These are phyloP conservation scores for Echiichthys vipera DNA, from an alignment of 2,797 vertebrate genomes.

Conservation along the genomic window DNA sequence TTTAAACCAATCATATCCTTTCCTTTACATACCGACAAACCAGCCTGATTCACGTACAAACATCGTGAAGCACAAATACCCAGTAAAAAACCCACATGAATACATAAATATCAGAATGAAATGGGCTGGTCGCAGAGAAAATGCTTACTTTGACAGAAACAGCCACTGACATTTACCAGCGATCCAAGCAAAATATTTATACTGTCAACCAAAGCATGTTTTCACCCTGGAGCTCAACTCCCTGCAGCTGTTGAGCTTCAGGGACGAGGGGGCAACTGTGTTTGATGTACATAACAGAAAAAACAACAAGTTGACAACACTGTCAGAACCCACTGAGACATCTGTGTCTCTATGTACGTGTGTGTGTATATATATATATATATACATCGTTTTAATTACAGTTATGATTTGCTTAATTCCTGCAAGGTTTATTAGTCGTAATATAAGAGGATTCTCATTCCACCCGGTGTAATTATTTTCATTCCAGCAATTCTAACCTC, in stretches of 20 bases:
- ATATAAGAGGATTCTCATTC: not conserved
- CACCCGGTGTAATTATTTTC: not conserved
- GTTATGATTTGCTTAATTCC: not conserved
- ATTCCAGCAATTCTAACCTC: not conserved
- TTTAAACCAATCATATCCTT: not conserved
- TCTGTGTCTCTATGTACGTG: not conserved
- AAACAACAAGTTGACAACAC: not conserved
- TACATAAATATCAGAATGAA: conserved; percentile 11
- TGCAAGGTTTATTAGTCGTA: not conserved
- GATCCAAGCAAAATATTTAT: conserved; percentile 66
- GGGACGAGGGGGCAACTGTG: conserved; percentile 1
- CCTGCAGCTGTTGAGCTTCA: conserved; percentile 49
- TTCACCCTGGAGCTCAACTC: conserved; percentile 34
- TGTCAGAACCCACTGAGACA: not conserved
- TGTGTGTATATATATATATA: not conserved
- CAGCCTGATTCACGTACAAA: conserved; percentile 15
- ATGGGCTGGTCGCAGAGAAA: conserved; percentile 11
- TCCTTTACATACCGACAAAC: conserved; percentile 18
- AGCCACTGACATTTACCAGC: conserved; percentile 47
- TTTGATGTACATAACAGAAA: conserved; percentile 36
- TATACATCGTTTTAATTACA: not conserved
- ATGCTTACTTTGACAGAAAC: conserved; percentile 7
- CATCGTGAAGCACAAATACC: not conserved
- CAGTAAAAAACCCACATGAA: conserved; percentile 5
- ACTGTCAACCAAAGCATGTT: conserved; percentile 67